A percentile compares a stretch with the other conserved stretches of the same genome.
These are phyloP conservation scores for Hypotaenidia philippensis DNA, from an alignment of 2,797 vertebrate species.

Conservation along the genomic window DNA sequence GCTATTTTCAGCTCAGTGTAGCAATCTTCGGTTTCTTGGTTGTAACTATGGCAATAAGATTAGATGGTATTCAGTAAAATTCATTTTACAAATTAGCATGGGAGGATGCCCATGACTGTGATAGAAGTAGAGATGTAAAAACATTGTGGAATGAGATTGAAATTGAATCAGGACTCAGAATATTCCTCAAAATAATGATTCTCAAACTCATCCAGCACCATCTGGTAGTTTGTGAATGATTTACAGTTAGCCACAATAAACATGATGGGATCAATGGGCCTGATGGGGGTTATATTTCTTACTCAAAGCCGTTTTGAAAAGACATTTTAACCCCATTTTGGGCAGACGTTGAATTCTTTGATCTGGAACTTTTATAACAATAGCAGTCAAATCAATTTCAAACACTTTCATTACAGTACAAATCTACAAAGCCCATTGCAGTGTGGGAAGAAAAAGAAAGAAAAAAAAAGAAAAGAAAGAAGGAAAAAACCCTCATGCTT, in stretches of 20 bases:
- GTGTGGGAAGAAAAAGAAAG: background rate
- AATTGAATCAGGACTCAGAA: constrained; percentile 58
- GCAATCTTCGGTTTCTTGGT: constrained; percentile 75
- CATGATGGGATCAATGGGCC: background rate
- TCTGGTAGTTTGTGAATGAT: constrained; percentile 50
- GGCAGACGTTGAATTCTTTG: constrained; percentile 59
- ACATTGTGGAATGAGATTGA: constrained; percentile 20
- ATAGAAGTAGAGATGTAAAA: constrained; percentile 44
- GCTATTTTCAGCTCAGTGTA: constrained; percentile 77
- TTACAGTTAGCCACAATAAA: constrained; percentile 27
- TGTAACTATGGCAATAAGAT: constrained; percentile 84
- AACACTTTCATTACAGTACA: constrained; percentile 75
- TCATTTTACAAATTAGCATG: constrained; percentile 75
- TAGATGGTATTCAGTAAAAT: constrained; percentile 76
- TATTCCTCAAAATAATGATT: constrained; percentile 62
- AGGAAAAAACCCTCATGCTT: constrained; percentile 4
- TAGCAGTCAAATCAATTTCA: constrained; percentile 77
- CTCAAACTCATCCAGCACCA: constrained; percentile 29
- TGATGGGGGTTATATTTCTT: background rate
- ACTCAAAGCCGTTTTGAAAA: constrained; percentile 25
- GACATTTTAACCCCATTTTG: constrained; percentile 11
- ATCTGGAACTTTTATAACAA: constrained; percentile 67
- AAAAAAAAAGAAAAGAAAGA: background rate
- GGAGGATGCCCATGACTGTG: constrained; percentile 23
- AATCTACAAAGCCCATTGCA: constrained; percentile 69